Conservation (phyloP, 30 jellyfish, hydroid and myxozoan species). For the Turritopsis dohrnii region DNA sequence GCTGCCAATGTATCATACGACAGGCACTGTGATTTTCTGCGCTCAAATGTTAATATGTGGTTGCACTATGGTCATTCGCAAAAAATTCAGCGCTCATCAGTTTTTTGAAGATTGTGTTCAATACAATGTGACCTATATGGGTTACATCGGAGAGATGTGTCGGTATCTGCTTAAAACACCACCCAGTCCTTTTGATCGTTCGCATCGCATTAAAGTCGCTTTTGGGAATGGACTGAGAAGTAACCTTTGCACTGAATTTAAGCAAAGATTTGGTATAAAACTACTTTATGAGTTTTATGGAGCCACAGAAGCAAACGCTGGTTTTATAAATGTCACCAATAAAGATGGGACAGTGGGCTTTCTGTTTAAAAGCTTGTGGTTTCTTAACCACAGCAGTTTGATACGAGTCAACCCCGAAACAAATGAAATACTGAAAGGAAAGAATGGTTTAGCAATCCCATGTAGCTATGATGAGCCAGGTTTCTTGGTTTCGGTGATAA, state of each 20-base stretch:
- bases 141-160: slow-evolving; percentile 86
- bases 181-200: slow-evolving; percentile 30
- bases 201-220: slow-evolving; percentile 41
- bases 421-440: slow-evolving; percentile 63
- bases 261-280: slow-evolving; percentile 46
- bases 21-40: slow-evolving; percentile 63
- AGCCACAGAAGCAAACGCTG: slow-evolving; percentile 76
- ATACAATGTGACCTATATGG: slow-evolving; percentile 57
- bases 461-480: slow-evolving; percentile 81
- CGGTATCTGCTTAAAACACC: slow-evolving; percentile 79
- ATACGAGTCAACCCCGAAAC: slow-evolving; percentile 52
- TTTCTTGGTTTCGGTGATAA: slow-evolving; percentile 43
- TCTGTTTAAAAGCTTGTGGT: slow-evolving; percentile 33
- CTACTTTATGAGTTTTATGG: slow-evolving; percentile 83
- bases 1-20: slow-evolving; percentile 80
- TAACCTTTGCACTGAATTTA: slow-evolving; percentile 58
- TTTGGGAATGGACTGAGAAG: slow-evolving; percentile 91
- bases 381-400: slow-evolving; percentile 37
- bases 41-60: slow-evolving; percentile 54
- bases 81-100: slow-evolving; percentile 75
- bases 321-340: slow-evolving; percentile 39
- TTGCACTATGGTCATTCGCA: slow-evolving; percentile 58
- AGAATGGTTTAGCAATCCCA: slow-evolving; percentile 59
- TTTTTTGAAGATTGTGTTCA: slow-evolving; percentile 68
- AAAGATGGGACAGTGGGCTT: slow-evolving; percentile 81